Evolutionary conservation across 2,888 invertebrate genomes (phyloP), one percentile per base, ranked within the genome.

Genomic region (Luperina nickerlii): DNA sequence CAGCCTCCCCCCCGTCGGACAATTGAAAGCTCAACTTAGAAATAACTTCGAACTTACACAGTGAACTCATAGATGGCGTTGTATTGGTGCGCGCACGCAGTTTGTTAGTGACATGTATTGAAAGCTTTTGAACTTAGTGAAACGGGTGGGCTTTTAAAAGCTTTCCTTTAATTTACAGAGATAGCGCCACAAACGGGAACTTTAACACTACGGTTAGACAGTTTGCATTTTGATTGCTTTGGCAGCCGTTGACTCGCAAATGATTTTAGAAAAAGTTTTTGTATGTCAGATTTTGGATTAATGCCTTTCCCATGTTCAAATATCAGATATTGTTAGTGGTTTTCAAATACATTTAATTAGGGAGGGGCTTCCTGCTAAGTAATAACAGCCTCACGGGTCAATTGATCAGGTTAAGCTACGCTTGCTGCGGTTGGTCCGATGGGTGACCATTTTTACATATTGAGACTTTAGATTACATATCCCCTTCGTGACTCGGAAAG

Each of bases 11-110:
- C 27, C n/a, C 11, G 18, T 27, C 5, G 3, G 0, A 66, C 11
- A n/a, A 38, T 57, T 5, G 42, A 27, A 83, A 77, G 66, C 65
- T 54, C 32, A 66, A 84, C 38, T 63, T 48, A 18, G 7, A 66
- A 9, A 27, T 15, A 8, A 57, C 68, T 72, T 42, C 51, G 0
- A 72, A 51, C 13, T 87, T 69, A 48, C 27, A 24, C 18, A 24
- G 42, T 24, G 1, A 72, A n/a, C 3, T 69, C 13, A 75, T 65
- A 88, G 89, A 82, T 82, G 85, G 85, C 82, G 83, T 82, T 32
- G 3, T 51, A 38, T 13, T 45, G 24, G 32, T 85, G 88, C 88
- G 90, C 76, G 51, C 24, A 77, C 90, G 90, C 87, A 75, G 7
- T 62, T 54, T 65, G 20, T 13, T 18, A 74, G 51, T 9, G 82